Evolutionary conservation across 1,140 invertebrate genomes (phyloP).

Genomic region (Dicyema japonicum): DNA sequence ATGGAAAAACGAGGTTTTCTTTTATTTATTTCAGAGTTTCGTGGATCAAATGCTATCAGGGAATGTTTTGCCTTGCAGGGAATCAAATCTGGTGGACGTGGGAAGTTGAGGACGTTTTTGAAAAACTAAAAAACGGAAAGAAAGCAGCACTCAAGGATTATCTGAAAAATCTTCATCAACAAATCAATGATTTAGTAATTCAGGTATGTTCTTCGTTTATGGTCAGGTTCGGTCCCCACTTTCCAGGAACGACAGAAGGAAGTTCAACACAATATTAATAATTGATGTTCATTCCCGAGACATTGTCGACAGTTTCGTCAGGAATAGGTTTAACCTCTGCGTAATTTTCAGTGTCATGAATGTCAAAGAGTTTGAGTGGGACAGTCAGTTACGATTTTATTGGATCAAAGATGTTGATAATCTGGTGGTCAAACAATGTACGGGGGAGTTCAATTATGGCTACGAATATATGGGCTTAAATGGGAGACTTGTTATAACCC

Average conservation of each 20-base stretch:
- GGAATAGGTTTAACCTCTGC: conserved; percentile 24
- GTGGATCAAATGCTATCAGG: conserved; percentile 54
- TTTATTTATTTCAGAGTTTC: conserved; percentile 24
- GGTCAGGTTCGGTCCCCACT: conserved; percentile 31
- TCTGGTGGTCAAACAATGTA: conserved; percentile 43
- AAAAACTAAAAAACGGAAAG: conserved; percentile 31
- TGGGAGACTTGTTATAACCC: conserved; percentile 51
- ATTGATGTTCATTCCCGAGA: conserved; percentile 57
- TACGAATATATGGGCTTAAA: conserved; percentile 75
- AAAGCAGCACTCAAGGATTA: conserved; percentile 60
- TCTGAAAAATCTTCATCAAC: conserved; percentile 36
- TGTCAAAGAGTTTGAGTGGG: conserved; percentile 52
- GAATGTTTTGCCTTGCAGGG: conserved; percentile 46
- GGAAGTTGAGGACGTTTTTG: conserved; percentile 54
- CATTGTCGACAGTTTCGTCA: conserved; percentile 49
- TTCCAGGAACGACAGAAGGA: conserved; percentile 40
- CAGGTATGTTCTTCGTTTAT: conserved; percentile 7
- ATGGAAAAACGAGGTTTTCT: conserved; percentile 25
- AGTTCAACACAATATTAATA: conserved; percentile 50
- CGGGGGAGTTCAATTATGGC: conserved; percentile 48
- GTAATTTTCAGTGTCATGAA: conserved; percentile 32
- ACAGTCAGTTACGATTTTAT: conserved; percentile 57
- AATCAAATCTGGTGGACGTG: conserved; percentile 72
- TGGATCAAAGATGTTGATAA: conserved; percentile 48
- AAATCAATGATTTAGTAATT: conserved; percentile 46